A percentile compares a stretch with the other conserved stretches of the same genome.
phyloP scores from a whole-genome alignment of 2,797 vertebrate species.

The Intellagama lesueurii region DNA sequence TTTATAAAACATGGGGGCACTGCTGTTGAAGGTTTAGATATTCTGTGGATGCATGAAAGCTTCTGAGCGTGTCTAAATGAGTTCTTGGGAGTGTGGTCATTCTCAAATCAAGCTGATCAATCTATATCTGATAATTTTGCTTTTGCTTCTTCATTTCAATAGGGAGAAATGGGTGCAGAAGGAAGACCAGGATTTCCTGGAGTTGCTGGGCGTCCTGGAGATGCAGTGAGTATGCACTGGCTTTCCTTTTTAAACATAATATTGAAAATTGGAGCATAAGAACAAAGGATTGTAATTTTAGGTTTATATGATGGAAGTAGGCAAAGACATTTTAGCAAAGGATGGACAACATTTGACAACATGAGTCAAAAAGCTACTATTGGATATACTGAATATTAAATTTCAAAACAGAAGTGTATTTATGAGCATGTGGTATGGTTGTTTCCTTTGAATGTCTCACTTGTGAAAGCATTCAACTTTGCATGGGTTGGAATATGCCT shows the following conservation, averaged over 20 bases:
- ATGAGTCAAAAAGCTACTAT: not conserved
- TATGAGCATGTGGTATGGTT: not conserved
- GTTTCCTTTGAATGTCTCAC: not conserved
- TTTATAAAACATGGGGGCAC: not conserved
- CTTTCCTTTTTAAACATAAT: no score
- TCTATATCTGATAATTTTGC: not conserved
- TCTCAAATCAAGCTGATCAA: not conserved
- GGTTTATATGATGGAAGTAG: not conserved
- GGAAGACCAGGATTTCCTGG: conserved; percentile 82
- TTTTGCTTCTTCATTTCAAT: not conserved
- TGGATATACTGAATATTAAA: not conserved
- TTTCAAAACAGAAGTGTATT: not conserved
- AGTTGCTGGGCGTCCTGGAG: conserved; percentile 75
- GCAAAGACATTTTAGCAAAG: not conserved
- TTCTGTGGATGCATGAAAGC: no score
- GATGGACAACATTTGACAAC: no score
- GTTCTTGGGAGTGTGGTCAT: not conserved
- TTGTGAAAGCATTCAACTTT: no score
- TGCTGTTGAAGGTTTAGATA: not conserved
- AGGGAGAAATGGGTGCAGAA: conserved; percentile 80
- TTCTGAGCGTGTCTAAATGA: not conserved
- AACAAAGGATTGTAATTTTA: not conserved
- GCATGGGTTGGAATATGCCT: no score
- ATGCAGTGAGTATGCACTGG: conserved; percentile 72
- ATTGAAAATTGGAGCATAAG: not conserved